Base-by-base conservation (phyloP, 2,113 vertebrate species). In the Sphaerodactylus townsendi region DNA sequence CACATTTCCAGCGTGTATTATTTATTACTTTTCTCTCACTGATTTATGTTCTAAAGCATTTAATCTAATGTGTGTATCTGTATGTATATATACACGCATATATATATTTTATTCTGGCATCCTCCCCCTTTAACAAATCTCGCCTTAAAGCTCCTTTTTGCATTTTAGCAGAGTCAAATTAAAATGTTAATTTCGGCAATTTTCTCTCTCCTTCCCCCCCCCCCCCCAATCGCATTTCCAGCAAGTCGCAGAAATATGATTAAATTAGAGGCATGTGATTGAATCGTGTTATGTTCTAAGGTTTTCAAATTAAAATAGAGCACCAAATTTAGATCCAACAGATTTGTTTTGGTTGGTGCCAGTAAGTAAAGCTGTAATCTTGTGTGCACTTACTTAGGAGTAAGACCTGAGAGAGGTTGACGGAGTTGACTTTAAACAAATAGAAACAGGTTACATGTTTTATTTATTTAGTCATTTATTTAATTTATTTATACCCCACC, bases 1-100 rank as follows among this genome's bases (percentile, higher is more conserved):
- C 94, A 88, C 94, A 95, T 95, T 95, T 96, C 94, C 95, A 93
- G 88, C 89, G 94, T 95, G 93, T 94, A 96, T 96, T 96, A 96
- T 96, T 96, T 96, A 96, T 95, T 93, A 91, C 95, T 94, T 94
- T 94, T 93, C 94, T 91, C 92, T 90, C 92, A 37, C 94, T 95
- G 95, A 95, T 95, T 96, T 94, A 95, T 95, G 92, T 94, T 95
- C 90, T 93, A 91, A 94, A 96, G 95, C 89, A 94, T 94, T 95
- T 93, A 94, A 94, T 95, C 91, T 95, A 94, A 93, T 95, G 93
- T 90, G 94, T 92, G 93, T 89, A 94, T 91, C 83, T 56, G 80
- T 81, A 83, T 85, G 81, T 86, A 90, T 88, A 68, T 64, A 89
- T 65, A 90, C n/a, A n/a, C n/a, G n/a, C n/a, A n/a, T 21, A 80